Evolutionary conservation across 2,888 invertebrate species (phyloP), one percentile per base, ranked within the genome.

Genomic region (Spicauda simplicius): DNA sequence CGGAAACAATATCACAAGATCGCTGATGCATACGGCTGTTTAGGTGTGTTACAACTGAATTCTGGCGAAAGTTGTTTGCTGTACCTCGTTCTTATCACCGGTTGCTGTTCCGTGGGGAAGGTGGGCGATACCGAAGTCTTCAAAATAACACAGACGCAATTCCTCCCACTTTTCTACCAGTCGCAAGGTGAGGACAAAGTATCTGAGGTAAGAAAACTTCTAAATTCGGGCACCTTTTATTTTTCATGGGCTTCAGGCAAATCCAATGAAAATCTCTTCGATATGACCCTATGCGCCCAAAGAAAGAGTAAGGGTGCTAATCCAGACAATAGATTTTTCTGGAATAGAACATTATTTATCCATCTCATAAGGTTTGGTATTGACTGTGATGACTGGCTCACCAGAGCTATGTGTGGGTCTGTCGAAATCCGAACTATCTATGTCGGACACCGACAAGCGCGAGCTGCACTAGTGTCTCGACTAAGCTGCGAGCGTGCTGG

Each of bases 171-270:
- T 70, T 96, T 97, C 85, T 96, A 97, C 80, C 95, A 95, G 56
- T 82, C 93, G 0, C 94, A 94, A 71, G 93, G 93, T 50, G 95
- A 95, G 77, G 95, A 95, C 76, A 94, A 94, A 81, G 94, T 95
- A 18, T 90, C 94, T 52, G 95, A 95, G 80, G 94, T 95, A 16
- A 95, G 98, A 72, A 98, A 99, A 87, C 93, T 99, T 64, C 94
- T 99, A 4, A 99, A 98, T 85, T 99, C 99, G n/a, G 99, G 99
- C 12, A 99, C 98, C 48, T 99, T 99, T 88, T 99, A 99, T 86
- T 99, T 99, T 88, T 97, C 99, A 0, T 97, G 97, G 97, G 95
- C 95, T 53, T 85, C 93, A 53, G 93, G 94, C 2, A 91, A 89
- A 81, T 76, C 74, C 45, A 86, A 82, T 75, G 86, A 88, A 63